Conservation (phyloP, 2,888 invertebrate genomes). For the Tinea semifulvella region DNA sequence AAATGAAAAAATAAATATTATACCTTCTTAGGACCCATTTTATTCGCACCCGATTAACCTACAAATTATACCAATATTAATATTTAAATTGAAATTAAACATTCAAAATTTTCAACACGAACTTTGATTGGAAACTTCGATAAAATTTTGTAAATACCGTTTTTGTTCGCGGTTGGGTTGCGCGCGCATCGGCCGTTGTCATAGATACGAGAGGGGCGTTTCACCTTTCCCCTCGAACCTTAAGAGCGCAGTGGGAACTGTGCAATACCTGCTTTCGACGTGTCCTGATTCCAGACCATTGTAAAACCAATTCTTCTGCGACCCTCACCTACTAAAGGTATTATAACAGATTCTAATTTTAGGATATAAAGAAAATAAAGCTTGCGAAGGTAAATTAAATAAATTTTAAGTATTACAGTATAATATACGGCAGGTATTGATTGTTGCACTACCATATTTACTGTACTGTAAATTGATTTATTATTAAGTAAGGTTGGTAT, state of each 20-base stretch:
- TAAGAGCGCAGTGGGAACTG: neutral
- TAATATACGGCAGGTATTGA: no score
- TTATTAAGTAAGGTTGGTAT: no score
- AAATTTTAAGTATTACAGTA: no score
- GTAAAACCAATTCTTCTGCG: no score
- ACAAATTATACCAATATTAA: slow-evolving; percentile 20
- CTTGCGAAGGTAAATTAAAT: no score
- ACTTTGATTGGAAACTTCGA: slow-evolving; percentile 8
- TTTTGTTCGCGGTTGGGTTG: slow-evolving; percentile 24
- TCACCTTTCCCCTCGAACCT: neutral
- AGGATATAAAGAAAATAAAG: no score
- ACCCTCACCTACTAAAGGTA: no score
- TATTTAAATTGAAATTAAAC: slow-evolving; percentile 30
- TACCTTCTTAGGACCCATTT: slow-evolving; percentile 58
- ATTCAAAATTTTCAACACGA: slow-evolving; percentile 26
- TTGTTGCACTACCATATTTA: no score
- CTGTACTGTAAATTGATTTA: no score
- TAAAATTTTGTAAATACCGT: slow-evolving; percentile 5
- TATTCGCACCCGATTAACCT: neutral
- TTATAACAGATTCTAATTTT: no score
- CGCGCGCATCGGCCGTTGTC: slow-evolving; percentile 50
- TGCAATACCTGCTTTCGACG: neutral
- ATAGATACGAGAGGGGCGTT: slow-evolving; percentile 34
- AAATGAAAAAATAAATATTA: no score
- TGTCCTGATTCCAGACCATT: no score